These are phyloP conservation scores for Anthoscopus minutus DNA, from an alignment of 2,113 vertebrate species.

Conservation along the genomic window DNA sequence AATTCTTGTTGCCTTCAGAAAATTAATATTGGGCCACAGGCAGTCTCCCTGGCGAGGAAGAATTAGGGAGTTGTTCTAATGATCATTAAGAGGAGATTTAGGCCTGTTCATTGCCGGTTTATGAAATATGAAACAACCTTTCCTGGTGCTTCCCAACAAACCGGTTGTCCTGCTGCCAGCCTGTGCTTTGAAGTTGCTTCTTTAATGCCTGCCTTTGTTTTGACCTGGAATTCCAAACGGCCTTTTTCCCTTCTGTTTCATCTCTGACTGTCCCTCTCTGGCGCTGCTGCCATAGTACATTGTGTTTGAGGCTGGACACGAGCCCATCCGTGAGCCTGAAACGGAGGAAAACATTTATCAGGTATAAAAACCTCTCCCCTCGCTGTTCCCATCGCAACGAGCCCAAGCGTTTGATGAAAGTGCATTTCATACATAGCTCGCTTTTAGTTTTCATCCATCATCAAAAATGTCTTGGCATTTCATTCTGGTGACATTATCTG, in stretches of 20 bases:
- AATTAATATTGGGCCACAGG: constrained; percentile 18
- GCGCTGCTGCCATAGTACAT: constrained; percentile 96
- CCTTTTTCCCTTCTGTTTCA: constrained; percentile 73
- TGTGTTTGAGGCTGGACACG: constrained; percentile 99
- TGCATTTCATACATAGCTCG: constrained; percentile 16
- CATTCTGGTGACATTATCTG: constrained; percentile 19
- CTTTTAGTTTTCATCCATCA: constrained; percentile 43
- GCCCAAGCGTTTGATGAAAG: not conserved
- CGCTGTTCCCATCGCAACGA: not conserved
- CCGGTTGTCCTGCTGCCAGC: not conserved
- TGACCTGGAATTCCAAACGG: constrained; percentile 73
- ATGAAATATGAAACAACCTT: constrained; percentile 17
- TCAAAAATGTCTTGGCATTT: not conserved
- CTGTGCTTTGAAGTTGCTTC: constrained; percentile 63
- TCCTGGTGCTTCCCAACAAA: not conserved
- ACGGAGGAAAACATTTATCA: constrained; percentile 99
- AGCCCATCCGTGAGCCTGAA: constrained; percentile 98
- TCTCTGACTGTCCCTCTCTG: constrained; percentile 74
- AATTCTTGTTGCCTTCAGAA: not conserved
- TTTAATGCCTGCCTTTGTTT: constrained; percentile 67
- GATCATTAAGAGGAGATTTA: constrained; percentile 13
- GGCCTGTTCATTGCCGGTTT: not conserved
- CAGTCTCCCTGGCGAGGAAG: not conserved
- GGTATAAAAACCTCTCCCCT: constrained; percentile 77
- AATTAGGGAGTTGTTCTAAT: not conserved